These are phyloP conservation scores for Hippocampus kuda DNA, from an alignment of 2,797 vertebrate species.

Conservation along the genomic window DNA sequence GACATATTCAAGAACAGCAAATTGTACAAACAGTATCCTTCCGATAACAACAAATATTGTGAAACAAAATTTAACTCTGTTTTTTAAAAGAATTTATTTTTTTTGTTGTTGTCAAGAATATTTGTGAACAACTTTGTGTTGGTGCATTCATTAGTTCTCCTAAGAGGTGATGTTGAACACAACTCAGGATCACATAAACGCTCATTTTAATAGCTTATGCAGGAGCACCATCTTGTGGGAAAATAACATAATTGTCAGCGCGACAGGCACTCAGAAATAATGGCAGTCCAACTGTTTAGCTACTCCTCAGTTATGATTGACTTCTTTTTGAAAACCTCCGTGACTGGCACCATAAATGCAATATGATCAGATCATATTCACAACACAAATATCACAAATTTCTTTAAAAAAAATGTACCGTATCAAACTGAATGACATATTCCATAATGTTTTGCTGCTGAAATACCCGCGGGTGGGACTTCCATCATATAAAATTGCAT, in stretches of 20 bases:
- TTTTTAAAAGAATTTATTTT: not conserved
- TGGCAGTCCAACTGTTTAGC: not conserved
- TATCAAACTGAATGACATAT: not conserved
- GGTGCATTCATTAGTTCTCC: not conserved
- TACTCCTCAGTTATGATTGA: not conserved
- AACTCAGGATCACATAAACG: conserved; percentile 11
- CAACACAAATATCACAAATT: not conserved
- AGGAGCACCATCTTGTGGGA: conserved; percentile 26
- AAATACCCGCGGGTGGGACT: not conserved
- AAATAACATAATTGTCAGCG: not conserved
- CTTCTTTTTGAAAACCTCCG: not conserved
- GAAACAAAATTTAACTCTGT: not conserved
- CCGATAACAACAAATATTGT: not conserved
- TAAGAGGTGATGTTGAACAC: conserved; percentile 25
- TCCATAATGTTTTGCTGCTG: not conserved
- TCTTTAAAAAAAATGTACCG: not conserved
- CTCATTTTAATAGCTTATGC: not conserved
- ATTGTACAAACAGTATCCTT: not conserved
- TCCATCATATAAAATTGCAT: conserved; percentile 1
- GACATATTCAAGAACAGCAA: conserved; percentile 31
- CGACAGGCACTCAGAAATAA: not conserved
- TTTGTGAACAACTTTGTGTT: not conserved
- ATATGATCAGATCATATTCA: not conserved
- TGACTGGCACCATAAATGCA: not conserved
- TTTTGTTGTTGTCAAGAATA: not conserved